A percentile compares a stretch with the other conserved stretches of the same genome.
Evolutionary conservation across 2,797 vertebrate species (phyloP).

Genomic region (Meda fulgida): DNA sequence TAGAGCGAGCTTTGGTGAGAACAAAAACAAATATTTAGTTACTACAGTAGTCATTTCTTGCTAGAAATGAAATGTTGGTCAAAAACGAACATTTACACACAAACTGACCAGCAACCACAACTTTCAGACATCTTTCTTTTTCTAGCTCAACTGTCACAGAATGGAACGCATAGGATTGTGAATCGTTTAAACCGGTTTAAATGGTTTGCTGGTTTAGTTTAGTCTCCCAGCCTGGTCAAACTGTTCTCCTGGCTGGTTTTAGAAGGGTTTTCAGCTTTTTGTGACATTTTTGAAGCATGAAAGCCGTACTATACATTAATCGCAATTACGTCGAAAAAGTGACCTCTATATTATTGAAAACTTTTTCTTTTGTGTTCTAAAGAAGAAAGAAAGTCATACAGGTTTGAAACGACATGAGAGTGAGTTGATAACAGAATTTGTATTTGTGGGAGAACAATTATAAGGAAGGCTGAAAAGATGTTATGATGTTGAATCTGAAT

Average conservation of each 20-base stretch:
- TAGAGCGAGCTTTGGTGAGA: too few relatives aligned
- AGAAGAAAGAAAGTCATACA: not conserved
- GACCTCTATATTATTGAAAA: not conserved
- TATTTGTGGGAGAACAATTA: not conserved
- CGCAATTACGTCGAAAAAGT: not conserved
- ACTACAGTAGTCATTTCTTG: too few relatives aligned
- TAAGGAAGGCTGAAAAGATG: not conserved
- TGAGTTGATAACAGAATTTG: not conserved
- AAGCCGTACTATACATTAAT: not conserved
- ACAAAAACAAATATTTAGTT: too few relatives aligned
- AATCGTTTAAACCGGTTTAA: too few relatives aligned
- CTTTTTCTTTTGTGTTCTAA: not conserved
- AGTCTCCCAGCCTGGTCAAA: not conserved
- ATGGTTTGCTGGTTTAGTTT: not conserved
- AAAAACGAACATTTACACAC: too few relatives aligned
- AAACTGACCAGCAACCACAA: too few relatives aligned
- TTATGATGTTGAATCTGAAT: conserved; percentile 5
- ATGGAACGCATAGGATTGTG: too few relatives aligned
- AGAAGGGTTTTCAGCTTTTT: not conserved
- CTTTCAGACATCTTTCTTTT: too few relatives aligned
- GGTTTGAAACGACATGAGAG: not conserved
- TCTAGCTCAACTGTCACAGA: too few relatives aligned
- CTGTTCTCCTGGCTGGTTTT: not conserved
- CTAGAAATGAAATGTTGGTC: too few relatives aligned
- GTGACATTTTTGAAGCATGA: not conserved